These are phyloP conservation scores for Nycticryphes semicollaris DNA, from an alignment of 2,113 vertebrate species.

Conservation along the genomic window DNA sequence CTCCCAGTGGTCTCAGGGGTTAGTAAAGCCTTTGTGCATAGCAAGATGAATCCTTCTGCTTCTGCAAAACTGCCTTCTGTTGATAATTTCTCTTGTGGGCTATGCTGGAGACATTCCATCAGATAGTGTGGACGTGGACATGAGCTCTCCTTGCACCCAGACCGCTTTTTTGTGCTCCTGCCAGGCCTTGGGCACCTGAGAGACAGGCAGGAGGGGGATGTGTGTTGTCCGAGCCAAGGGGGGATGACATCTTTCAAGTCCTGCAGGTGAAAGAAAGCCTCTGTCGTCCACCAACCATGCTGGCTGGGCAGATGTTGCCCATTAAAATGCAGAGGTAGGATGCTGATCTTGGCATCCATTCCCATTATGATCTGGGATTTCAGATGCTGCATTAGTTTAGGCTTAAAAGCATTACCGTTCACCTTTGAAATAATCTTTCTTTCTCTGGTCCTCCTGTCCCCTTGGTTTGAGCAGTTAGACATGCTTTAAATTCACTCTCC, in stretches of 20 bases:
- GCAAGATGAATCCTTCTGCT: background rate
- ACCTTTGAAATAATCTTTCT: background rate
- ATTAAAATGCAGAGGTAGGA: background rate
- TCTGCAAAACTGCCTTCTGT: background rate
- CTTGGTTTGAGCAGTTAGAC: background rate
- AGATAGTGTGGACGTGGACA: accelerated
- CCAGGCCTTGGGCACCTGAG: background rate
- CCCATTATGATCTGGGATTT: background rate
- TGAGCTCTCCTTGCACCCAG: background rate
- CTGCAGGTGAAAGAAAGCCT: background rate
- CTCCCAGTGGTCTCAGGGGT: background rate
- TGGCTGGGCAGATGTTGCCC: background rate
- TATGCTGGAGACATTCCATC: background rate
- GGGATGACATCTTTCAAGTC: background rate
- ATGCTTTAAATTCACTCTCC: background rate
- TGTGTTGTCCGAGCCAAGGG: background rate
- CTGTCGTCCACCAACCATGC: background rate
- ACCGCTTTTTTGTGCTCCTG: background rate
- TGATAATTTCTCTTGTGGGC: background rate
- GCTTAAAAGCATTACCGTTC: background rate
- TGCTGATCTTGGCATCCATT: background rate
- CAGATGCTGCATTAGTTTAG: background rate
- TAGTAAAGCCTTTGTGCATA: background rate
- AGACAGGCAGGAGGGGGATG: background rate
- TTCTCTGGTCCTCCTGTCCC: background rate